Evolutionary conservation across 2,888 invertebrate genomes (phyloP), one percentile per base, ranked within the genome.

Genomic region (Schizotus pectinicornis): DNA sequence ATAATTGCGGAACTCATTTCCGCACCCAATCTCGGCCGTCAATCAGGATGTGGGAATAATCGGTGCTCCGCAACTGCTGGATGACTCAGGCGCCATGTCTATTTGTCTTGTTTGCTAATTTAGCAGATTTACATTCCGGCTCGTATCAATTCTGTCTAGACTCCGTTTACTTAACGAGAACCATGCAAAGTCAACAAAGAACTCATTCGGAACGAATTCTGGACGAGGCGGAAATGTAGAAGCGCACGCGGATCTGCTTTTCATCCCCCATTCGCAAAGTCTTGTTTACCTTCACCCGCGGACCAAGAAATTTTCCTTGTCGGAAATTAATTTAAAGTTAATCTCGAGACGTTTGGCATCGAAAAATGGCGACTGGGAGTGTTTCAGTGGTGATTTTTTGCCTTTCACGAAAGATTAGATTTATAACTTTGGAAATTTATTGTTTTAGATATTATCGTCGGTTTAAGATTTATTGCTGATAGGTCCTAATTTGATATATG

Each of bases 51-150:
- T 14, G 47, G 47, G 46, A 52, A 47, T 47, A 58, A 58, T 58
- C 34, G 41, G 8, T n/a, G 39, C 1, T 7, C 7, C 34, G 14
- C 32, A 42, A 42, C 33, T 54, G 45, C 30, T 31, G 45, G 58
- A 47, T 43, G 46, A 58, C 36, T 63, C 42, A 43, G 56, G 57
- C 62, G 60, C 61, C 57, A 59, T 58, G 56, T 68, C 66, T 68
- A 63, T 68, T 65, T 68, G 67, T 56, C 67, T 62, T 68, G 64
- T 67, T 68, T 68, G 67, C 64, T 69, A 69, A 69, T 69, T 69
- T 67, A 64, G 65, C 65, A 63, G 66, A 63, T 69, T 69, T 69
- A 67, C 67, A 67, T 69, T 69, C 61, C 63, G 59, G 55, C 56
- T 60, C 54, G 65, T 69, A 69, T 67, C 67, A 67, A 66, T 68